Conservation (phyloP, 2,113 vertebrate species). For the Herpetotheres cachinnans region DNA sequence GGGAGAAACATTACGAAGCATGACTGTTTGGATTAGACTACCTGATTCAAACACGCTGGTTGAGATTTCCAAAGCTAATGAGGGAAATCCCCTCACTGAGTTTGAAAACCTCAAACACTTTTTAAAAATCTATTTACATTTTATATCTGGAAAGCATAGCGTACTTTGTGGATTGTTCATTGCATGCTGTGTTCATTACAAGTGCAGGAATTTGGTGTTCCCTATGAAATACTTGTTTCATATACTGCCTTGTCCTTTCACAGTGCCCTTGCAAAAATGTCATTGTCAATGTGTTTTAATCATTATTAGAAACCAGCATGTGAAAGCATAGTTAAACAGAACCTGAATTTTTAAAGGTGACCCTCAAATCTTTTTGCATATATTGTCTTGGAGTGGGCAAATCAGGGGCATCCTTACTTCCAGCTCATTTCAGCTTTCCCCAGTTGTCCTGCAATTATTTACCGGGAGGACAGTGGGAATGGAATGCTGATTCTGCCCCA, state of each 20-base stretch:
- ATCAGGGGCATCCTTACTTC: not conserved
- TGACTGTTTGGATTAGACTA: not conserved
- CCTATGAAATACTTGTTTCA: not conserved
- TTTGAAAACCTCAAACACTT: not conserved
- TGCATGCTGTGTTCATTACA: not conserved
- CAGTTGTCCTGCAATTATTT: constrained; percentile 12
- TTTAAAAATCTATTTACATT: not conserved
- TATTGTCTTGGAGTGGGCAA: not conserved
- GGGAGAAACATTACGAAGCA: not conserved
- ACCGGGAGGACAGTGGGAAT: not conserved
- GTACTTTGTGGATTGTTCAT: not conserved
- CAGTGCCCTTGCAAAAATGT: constrained; percentile 24
- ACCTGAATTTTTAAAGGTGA: not conserved
- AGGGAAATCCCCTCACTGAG: constrained; percentile 35
- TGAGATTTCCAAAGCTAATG: constrained; percentile 14
- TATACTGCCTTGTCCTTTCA: constrained; percentile 5
- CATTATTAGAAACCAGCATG: not conserved
- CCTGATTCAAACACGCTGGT: not conserved
- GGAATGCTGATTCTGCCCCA: not conserved
- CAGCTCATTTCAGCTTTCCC: not conserved
- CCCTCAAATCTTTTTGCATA: not conserved
- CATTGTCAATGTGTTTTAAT: constrained; percentile 23
- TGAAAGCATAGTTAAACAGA: constrained; percentile 12
- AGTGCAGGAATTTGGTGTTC: constrained; percentile 28
- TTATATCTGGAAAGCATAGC: not conserved